phyloP scores from a whole-genome alignment of 2,888 invertebrate genomes.

The Anthophora plumipes region DNA sequence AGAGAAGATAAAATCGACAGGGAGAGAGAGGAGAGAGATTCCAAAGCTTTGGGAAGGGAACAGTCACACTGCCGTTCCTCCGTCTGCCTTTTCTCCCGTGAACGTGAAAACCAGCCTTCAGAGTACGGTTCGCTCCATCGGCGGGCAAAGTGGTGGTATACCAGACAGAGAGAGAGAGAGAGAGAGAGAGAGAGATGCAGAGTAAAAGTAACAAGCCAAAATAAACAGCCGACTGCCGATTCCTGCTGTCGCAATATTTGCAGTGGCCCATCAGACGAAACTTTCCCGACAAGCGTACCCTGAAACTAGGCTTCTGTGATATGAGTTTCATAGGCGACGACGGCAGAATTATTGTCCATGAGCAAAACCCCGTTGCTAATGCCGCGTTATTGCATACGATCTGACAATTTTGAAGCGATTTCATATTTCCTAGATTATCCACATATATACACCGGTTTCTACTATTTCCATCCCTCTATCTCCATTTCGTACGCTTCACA shows the following conservation, averaged over 20 bases:
- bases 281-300: constrained; percentile 49
- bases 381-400: constrained; percentile 78
- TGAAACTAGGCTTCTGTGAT: too few relatives aligned
- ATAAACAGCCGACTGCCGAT: constrained; percentile 77
- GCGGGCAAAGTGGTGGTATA: constrained; percentile 27
- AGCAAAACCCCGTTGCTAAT: constrained; percentile 68
- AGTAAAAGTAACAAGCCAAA: constrained; percentile 74
- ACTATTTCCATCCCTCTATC: background rate
- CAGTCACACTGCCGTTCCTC: constrained; percentile 8
- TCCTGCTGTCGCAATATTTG: constrained; percentile 76
- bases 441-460: constrained; percentile 8
- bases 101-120: constrained; percentile 27
- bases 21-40: background rate
- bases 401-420: constrained; percentile 78
- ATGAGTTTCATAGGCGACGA: background rate
- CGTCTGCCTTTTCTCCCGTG: constrained; percentile 44
- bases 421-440: constrained; percentile 78
- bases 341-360: constrained; percentile 61
- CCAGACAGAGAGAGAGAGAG: constrained; percentile 48
- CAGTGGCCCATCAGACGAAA: constrained; percentile 68
- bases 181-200: constrained; percentile 45
- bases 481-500: background rate
- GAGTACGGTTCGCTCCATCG: constrained; percentile 24
- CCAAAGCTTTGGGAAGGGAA: background rate
- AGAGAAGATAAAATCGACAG: background rate